These are phyloP conservation scores for Leucophora obtusa DNA, from an alignment of 2,888 invertebrate genomes.

Conservation along the genomic window DNA sequence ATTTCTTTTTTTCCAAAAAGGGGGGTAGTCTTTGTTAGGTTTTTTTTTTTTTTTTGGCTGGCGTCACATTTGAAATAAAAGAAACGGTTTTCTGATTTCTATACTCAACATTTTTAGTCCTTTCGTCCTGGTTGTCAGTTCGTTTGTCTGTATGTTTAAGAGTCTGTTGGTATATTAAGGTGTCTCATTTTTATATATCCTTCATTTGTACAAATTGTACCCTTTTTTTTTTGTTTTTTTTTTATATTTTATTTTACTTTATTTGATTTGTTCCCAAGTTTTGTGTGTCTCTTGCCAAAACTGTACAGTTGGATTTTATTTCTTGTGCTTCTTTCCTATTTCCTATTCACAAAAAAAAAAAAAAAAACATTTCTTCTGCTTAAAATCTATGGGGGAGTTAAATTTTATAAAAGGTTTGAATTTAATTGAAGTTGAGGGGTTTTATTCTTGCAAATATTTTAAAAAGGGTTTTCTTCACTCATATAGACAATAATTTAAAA, in stretches of 20 bases:
- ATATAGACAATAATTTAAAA: constrained; percentile 39
- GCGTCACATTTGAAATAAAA: constrained; percentile 58
- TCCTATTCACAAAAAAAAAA: neutral
- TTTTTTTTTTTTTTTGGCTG: constrained; percentile 51
- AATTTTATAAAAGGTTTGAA: constrained; percentile 52
- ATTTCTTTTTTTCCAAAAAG: constrained; percentile 29
- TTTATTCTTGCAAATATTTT: constrained; percentile 29
- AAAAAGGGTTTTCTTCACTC: constrained; percentile 31
- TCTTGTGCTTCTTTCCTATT: constrained; percentile 42
- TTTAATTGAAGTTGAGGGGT: constrained; percentile 61
- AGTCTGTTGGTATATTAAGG: constrained; percentile 34
- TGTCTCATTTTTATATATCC: constrained; percentile 55
- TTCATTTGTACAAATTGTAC: constrained; percentile 59
- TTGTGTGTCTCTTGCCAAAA: constrained; percentile 50
- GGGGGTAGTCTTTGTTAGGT: constrained; percentile 35
- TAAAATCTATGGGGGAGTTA: constrained; percentile 13
- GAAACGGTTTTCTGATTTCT: constrained; percentile 28
- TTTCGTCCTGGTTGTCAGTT: constrained; percentile 48
- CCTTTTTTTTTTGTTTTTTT: constrained; percentile 48
- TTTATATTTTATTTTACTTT: constrained; percentile 28
- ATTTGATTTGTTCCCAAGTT: constrained; percentile 61
- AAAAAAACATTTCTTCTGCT: constrained; percentile 36
- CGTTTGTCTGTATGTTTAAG: constrained; percentile 51
- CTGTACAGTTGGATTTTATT: constrained; percentile 34
- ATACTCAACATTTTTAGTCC: constrained; percentile 35